Base-by-base conservation (phyloP, 2,888 invertebrate species). In the Eupithecia abbreviata region DNA sequence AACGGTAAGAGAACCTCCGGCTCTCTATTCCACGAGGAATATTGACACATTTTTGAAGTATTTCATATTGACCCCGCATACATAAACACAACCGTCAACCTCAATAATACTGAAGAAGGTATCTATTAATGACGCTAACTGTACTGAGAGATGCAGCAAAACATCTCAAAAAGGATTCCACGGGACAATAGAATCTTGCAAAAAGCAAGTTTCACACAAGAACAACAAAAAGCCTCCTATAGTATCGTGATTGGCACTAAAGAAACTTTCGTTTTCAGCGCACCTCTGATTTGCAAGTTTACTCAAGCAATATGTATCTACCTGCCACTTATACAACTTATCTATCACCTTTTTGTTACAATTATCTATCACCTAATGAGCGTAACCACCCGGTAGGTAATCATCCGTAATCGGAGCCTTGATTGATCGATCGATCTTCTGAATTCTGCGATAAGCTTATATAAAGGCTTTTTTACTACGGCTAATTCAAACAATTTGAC, bases 251-350 rank as follows among this genome's bases (percentile, higher is more conserved):
- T 82, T 89, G 80, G 89, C 84, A 86, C 83, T 90, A 88, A 82
- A 82, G 84, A 81, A 87, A 93, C 93, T 93, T 93, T 93, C 93
- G 82, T 87, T 93, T 93, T 93, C 92, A 89, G 82, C 82, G 84
- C 83, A 81, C 83, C 78, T 79, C 82, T 86, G 85, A 89, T 91
- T 86, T 85, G 83, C 85, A 84, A 86, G 86, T 87, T 84, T 83
- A 86, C 85, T 81, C 68, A 76, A 76, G 70, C 76, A 73, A 72
- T 76, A 47, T 68, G 70, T 73, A 62, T 78, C 42, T 71, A 73
- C 75, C 71, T 55, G 45, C 41, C 76, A 77, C 69, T 77, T 79
- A 18, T 70, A 55, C 45, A 74, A 75, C 69, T 77, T 79, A 18
- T 73, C 62, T 73, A 66, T 76, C 74, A 74, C 72, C 75, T 80